Conservation (phyloP, 2,113 vertebrate species). For the Ameiurus melas region DNA sequence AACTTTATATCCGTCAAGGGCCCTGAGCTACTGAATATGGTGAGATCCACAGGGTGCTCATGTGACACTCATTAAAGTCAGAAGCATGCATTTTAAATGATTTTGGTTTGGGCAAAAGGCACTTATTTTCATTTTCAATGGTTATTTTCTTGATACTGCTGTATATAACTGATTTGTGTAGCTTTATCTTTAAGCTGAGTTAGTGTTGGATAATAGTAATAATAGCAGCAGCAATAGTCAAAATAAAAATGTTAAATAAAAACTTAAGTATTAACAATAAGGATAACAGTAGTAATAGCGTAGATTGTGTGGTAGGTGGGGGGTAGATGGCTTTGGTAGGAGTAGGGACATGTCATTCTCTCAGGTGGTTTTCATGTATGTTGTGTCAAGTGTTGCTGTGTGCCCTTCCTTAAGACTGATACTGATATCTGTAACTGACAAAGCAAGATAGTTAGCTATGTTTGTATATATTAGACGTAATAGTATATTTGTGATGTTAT, state of each 20-base stretch:
- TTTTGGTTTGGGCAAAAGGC: background rate
- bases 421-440: background rate
- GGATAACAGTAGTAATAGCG: background rate
- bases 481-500: background rate
- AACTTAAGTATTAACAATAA: background rate
- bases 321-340: background rate
- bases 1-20: slow-evolving; percentile 99
- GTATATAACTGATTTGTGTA: background rate
- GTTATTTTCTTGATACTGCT: background rate
- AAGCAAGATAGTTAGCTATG: background rate
- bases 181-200: background rate
- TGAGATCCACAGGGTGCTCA: slow-evolving; percentile 62
- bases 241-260: background rate
- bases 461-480: background rate
- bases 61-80: background rate
- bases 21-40: slow-evolving; percentile 97
- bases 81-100: background rate
- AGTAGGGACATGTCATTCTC: background rate
- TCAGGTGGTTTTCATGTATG: background rate
- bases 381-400: background rate
- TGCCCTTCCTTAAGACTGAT: background rate
- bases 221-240: background rate
- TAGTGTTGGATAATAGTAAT: background rate
- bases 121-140: background rate
- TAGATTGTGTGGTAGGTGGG: background rate